Conservation (phyloP, 2,888 invertebrate genomes). For the Sabellastarte sp. region DNA sequence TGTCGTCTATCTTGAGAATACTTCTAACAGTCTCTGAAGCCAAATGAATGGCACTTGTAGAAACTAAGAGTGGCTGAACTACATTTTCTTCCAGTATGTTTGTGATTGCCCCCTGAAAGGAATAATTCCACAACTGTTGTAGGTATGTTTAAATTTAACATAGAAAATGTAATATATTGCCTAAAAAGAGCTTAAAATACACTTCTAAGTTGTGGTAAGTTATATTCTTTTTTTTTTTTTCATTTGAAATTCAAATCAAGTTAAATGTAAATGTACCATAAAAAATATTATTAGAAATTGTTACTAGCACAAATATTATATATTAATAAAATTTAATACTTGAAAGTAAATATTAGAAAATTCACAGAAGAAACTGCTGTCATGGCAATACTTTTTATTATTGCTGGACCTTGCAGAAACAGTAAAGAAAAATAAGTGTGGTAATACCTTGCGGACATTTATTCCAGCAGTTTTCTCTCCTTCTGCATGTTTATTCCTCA, state of each 20-base stretch:
- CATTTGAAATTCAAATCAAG: too few relatives aligned
- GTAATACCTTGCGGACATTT: slow-evolving; percentile 75
- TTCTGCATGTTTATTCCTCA: slow-evolving; percentile 88
- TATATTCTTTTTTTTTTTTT: too few relatives aligned
- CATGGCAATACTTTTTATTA: too few relatives aligned
- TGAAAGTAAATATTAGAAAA: background rate
- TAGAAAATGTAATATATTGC: too few relatives aligned
- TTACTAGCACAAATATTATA: background rate
- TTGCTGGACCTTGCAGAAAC: too few relatives aligned
- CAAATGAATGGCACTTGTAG: slow-evolving; percentile 86
- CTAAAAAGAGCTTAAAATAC: too few relatives aligned
- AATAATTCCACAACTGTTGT: too few relatives aligned
- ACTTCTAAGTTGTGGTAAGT: too few relatives aligned
- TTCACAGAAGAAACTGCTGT: too few relatives aligned
- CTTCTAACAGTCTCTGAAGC: slow-evolving; percentile 96
- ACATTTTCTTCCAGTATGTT: slow-evolving; percentile 97
- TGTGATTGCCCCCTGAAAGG: slow-evolving; percentile 78
- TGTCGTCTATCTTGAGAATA: slow-evolving; percentile 98
- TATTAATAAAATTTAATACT: background rate
- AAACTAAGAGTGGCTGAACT: slow-evolving; percentile 94
- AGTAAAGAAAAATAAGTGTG: background rate
- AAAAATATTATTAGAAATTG: background rate
- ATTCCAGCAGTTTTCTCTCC: slow-evolving; percentile 87
- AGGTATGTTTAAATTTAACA: too few relatives aligned
- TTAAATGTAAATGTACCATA: too few relatives aligned